Conservation (phyloP, 2,113 vertebrate species). For the Chaetura pelagica region DNA sequence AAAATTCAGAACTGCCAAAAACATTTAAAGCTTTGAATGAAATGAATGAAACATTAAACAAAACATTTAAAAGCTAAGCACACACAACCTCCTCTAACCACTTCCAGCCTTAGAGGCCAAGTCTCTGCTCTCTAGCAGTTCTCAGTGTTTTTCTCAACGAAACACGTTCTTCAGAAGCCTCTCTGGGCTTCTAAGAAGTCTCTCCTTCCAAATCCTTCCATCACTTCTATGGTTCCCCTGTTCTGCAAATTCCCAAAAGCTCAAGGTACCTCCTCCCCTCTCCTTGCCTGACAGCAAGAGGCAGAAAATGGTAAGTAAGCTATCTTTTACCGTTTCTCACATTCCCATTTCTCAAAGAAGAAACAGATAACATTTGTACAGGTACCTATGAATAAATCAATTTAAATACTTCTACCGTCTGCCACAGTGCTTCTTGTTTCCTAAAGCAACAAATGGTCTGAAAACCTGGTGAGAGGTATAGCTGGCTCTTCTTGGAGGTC, state of each 20-base stretch:
- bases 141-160: background rate
- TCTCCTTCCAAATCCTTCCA: background rate
- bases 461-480: background rate
- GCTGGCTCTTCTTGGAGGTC: background rate
- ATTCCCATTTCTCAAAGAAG: background rate
- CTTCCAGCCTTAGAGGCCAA: background rate
- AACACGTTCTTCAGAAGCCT: background rate
- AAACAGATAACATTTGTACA: slow-evolving; percentile 23
- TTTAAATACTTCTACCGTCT: slow-evolving; percentile 32
- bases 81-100: background rate
- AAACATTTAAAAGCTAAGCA: background rate
- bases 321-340: background rate
- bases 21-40: no score
- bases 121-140: background rate
- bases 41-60: background rate
- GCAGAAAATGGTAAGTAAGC: background rate
- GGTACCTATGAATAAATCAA: slow-evolving; percentile 52
- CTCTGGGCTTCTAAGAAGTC: background rate
- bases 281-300: background rate
- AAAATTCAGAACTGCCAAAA: background rate
- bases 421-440: background rate
- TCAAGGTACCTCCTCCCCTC: background rate
- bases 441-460: background rate
- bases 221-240: background rate
- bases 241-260: background rate